A percentile compares a stretch with the other conserved stretches of the same genome.
These are phyloP conservation scores for Troilus luridus DNA, from an alignment of 2,888 invertebrate species.

Conservation along the genomic window DNA sequence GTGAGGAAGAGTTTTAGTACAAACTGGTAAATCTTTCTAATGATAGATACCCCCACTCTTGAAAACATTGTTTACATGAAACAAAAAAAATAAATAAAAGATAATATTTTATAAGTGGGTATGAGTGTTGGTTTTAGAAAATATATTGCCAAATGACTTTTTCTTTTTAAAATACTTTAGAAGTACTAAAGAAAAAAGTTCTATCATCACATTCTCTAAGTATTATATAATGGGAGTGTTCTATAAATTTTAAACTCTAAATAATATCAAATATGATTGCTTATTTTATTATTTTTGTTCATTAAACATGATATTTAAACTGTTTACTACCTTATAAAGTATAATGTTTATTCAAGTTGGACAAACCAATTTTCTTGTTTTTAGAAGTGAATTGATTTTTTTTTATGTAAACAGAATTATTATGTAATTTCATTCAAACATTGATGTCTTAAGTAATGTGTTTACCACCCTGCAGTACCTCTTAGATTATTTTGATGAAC, in stretches of 20 bases:
- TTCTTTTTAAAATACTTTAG: neutral
- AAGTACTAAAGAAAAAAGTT: neutral
- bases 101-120: neutral
- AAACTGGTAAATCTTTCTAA: neutral
- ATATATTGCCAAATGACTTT: neutral
- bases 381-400: constrained; percentile 12
- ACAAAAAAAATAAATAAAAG: neutral
- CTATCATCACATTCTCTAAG: neutral
- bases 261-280: neutral
- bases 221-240: neutral
- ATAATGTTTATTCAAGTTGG: neutral
- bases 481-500: neutral
- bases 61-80: neutral
- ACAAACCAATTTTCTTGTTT: neutral
- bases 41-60: constrained; percentile 14
- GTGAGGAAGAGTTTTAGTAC: neutral
- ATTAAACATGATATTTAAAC: neutral
- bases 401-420: constrained; percentile 8
- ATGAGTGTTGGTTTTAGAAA: neutral
- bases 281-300: neutral
- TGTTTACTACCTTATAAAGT: neutral
- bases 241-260: neutral
- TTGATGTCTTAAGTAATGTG: neutral
- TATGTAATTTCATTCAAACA: neutral
- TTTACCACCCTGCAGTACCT: neutral